phyloP scores from a whole-genome alignment of 2,113 vertebrate genomes.

The Acanthisitta chloris region DNA sequence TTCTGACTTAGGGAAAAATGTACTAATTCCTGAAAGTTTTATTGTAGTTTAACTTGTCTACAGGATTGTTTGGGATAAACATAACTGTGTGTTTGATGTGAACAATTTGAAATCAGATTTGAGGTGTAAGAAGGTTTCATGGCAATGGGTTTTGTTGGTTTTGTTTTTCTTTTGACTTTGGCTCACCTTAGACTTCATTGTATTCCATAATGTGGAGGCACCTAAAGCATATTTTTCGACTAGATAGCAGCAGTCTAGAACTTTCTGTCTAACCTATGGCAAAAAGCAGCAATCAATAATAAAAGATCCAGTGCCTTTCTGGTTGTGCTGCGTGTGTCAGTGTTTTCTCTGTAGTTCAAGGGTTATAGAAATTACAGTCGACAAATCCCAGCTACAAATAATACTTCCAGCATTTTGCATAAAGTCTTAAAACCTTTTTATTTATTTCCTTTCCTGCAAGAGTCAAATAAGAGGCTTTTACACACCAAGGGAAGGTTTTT shows the following conservation, averaged over 20 bases:
- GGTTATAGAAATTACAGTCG: conserved; percentile 39
- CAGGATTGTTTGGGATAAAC: neutral
- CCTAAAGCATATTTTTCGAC: neutral
- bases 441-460: conserved; percentile 44
- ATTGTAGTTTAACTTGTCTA: neutral
- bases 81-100: neutral
- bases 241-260: neutral
- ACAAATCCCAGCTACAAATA: conserved; percentile 55
- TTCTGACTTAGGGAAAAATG: neutral
- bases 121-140: neutral
- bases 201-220: neutral
- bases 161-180: neutral
- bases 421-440: conserved; percentile 47
- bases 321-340: neutral
- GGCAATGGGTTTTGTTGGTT: neutral
- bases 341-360: conserved; percentile 45
- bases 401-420: conserved; percentile 49
- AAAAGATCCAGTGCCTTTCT: neutral
- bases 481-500: conserved; percentile 26
- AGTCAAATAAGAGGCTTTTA: conserved; percentile 44
- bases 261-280: neutral
- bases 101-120: neutral
- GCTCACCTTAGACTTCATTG: neutral
- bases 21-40: neutral
- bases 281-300: conserved; percentile 1